Evolutionary conservation across 2,888 invertebrate species (phyloP), one percentile per base, ranked within the genome.

Genomic region (Drosophila falleni): DNA sequence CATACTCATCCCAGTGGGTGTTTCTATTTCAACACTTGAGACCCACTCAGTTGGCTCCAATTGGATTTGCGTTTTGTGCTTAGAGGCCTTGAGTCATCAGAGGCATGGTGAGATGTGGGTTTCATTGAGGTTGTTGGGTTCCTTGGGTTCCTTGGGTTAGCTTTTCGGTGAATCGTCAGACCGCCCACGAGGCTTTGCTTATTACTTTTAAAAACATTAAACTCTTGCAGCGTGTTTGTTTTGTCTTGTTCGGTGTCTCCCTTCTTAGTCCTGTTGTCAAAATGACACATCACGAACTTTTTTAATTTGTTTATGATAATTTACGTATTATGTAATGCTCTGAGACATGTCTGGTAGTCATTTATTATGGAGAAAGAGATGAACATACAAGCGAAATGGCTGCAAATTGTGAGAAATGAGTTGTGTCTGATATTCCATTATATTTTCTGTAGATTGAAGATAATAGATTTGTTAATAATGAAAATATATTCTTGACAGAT

Each of bases 231-330:
- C 23, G 26, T 33, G 44, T 42, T 64, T 42, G 33, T 26, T 46
- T 9, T 37, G 11, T 49, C 15, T 55, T 23, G 29, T 31, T 11
- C 15, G n/a, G 23, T 49, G 31, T 56, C 47, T 63, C 56, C 54
- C 46, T 5, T 41, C 3, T 39, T 56, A 19, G 15, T 55, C 10
- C 39, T 73, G 51, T 55, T 78, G 78, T 80, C 78, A 85, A 88
- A 84, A 76, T 81, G 88, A 87, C 89, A 89, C 78, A 81, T 82
- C 80, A 84, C 75, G 81, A 90, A 90, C 77, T 89, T 89, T 81
- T 91, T 81, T 91, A 90, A 91, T 91, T 91, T 91, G 90, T 82
- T 91, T 90, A 90, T 90, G 90, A 89, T 91, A 90, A 91, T 90
- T 83, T 90, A 81, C 75, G 90, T 69, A 74, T 84, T 82, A 78